phyloP scores from a whole-genome alignment of 2,888 invertebrate genomes.

The Tipula lateralis region DNA sequence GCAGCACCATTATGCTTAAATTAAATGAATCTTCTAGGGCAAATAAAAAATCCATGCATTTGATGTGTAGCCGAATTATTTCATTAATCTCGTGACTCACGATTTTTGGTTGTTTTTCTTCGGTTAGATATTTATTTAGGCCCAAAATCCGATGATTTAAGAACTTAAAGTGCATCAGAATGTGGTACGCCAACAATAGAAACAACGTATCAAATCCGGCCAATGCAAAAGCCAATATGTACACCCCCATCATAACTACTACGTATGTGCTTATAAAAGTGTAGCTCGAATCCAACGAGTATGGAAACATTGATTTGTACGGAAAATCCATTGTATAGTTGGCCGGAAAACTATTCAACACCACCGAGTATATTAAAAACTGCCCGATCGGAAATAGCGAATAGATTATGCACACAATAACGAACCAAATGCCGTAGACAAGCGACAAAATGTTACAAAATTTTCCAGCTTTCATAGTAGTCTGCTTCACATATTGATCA shows the following conservation, averaged over 20 bases:
- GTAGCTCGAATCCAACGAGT: not conserved
- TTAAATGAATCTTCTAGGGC: constrained; percentile 4
- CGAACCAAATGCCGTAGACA: not conserved
- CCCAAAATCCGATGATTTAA: not conserved
- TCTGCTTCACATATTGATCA: not conserved
- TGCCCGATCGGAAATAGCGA: not conserved
- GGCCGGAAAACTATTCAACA: not conserved
- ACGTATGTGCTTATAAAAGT: constrained; percentile 3
- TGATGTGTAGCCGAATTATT: not conserved
- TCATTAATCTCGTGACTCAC: not conserved
- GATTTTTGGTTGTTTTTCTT: not conserved
- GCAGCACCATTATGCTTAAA: not conserved
- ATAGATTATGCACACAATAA: not conserved
- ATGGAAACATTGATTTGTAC: not conserved
- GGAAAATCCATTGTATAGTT: constrained; percentile 9
- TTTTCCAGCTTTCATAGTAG: not conserved
- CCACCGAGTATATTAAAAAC: not conserved
- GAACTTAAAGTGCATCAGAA: constrained; percentile 2
- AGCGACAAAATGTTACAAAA: not conserved
- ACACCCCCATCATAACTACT: not conserved
- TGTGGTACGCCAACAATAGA: not conserved
- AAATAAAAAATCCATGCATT: not conserved
- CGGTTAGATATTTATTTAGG: not conserved
- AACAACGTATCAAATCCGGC: constrained; percentile 26
- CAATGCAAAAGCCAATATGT: not conserved